Base-by-base conservation (phyloP, 1,140 invertebrate genomes). In the Drosophila cardini region DNA sequence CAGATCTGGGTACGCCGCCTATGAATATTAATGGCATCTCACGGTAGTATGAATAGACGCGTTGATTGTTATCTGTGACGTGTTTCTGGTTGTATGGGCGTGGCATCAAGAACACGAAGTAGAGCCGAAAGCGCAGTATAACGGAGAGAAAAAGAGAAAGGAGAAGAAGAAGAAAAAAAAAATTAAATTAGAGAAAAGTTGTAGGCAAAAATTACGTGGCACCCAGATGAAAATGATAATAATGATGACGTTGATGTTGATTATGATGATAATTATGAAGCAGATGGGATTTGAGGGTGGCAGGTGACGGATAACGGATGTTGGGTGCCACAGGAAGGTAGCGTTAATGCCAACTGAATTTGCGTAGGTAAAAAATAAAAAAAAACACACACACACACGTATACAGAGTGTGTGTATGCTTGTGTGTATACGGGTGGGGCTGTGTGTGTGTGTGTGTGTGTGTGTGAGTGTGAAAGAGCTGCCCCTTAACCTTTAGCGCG, bases 1-100 rank as follows among this genome's bases (percentile, higher is more conserved):
- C 98, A 50, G 97, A 99, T 74, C 98, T 95, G 26, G 98, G 98
- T 86, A 99, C 97, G 53, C 98, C 98, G 21, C 98, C 98, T 91
- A 99, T 98, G 93, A 99, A 99, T 86, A 99, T 98, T 62, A 99
- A 93, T 72, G 98, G 97, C 95, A 98, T 97, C 72, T 96, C 94
- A 79, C 96, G 94, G 90, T 97, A 95, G 91, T 97, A 97, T 50
- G 94, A 93, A 92, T 96, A 96, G 30, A 93, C 92, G 90, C 95
- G 95, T 67, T 94, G 93, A 90, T 90, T 90, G 82, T 96, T 94
- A 18, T 93, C 91, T 52, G 95, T 82, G 34, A 96, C 93, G 89
- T 93, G 95, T 93, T 95, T 92, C 91, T 92, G 64, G 4, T 69
- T 53, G n/a, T 13, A 36, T 55, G 75, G 60, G 56, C 58, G 53